Percentiles rank a stretch among this genome's conserved stretches.
These are phyloP conservation scores for Caenorhabditis drosophilae DNA, from an alignment of 2,888 invertebrate species.

Conservation along the genomic window DNA sequence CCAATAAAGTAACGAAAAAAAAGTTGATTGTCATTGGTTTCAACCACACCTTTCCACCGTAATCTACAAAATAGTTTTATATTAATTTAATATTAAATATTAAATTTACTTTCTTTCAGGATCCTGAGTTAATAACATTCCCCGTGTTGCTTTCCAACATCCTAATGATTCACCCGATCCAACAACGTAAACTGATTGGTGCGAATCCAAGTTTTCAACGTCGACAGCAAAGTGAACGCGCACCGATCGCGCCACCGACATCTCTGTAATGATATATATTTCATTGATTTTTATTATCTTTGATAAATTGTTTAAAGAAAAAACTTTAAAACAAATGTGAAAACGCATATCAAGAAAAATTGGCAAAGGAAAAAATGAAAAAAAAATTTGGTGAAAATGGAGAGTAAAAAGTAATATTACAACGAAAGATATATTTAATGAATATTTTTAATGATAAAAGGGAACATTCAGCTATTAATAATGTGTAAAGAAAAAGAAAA, in stretches of 20 bases:
- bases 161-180: conserved; percentile 58
- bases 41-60: conserved; percentile 55
- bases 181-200: conserved; percentile 61
- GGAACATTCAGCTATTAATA: too few relatives aligned
- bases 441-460: too few relatives aligned
- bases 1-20: conserved; percentile 67
- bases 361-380: background rate
- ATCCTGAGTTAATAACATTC: conserved; percentile 50
- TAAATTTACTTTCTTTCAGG: conserved; percentile 23
- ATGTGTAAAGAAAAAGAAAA: too few relatives aligned
- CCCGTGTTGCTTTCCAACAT: conserved; percentile 56
- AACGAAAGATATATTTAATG: too few relatives aligned
- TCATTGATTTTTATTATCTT: too few relatives aligned
- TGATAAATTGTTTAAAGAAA: background rate
- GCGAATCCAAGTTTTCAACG: conserved; percentile 43
- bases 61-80: conserved; percentile 21
- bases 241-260: conserved; percentile 34
- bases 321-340: background rate
- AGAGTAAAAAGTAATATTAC: background rate
- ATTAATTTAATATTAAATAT: background rate
- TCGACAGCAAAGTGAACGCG: conserved; percentile 63
- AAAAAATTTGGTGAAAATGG: background rate
- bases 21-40: conserved; percentile 44
- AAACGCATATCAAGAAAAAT: background rate
- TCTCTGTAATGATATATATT: conserved; percentile 33